Base-by-base conservation (phyloP, 1,140 invertebrate genomes). In the Tetragnatha versicolor region DNA sequence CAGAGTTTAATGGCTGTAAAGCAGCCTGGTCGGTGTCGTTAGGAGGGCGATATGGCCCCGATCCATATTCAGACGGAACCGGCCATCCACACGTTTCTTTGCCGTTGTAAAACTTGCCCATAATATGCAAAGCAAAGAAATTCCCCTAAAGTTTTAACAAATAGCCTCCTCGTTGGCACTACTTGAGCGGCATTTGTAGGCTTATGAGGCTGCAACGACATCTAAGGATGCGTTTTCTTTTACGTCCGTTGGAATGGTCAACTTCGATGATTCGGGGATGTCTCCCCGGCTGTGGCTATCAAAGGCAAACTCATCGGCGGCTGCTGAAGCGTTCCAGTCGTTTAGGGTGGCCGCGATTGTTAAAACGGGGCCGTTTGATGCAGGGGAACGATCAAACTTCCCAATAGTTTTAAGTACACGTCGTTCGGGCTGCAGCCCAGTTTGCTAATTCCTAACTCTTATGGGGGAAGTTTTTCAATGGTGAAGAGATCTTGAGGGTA, bases 101-200 rank as follows among this genome's bases (percentile, higher is more conserved):
- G 45, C 20, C 27, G 69, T 27, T 72, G 51, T 72, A 72, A 72
- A 72, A 72, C 51, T 72, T 72, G 33, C 53, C 51, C 65, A 14
- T 29, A 29, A 70, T 37, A 37, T 37, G 25, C 69, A 72, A 72
- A 72, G 51, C 51, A 72, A 72, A 72, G 69, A 72, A 72, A 72
- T 58, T 42, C 53, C 33, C 14, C 60, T 33, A 9, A 69, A 69
- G 31, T 72, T 72, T 72, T 35, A 72, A 60, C 69, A 72, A 72
- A 72, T 42, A 42, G 51, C 47, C 29, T 14, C 42, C 37, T 63
- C 60, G 12, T 25, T 9, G 20, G 10, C 25, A 37, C 51, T 72
- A 58, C 69, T 72, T 72, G 35, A 72, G 53, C 37, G 17, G 35
- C 69, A 72, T 72, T 72, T 72, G 49, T 72, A 72, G 45, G 69